A percentile compares a stretch with the other conserved stretches of the same genome.
Conservation (phyloP, 2,888 invertebrate species). For the Dexiosoma caninum region DNA sequence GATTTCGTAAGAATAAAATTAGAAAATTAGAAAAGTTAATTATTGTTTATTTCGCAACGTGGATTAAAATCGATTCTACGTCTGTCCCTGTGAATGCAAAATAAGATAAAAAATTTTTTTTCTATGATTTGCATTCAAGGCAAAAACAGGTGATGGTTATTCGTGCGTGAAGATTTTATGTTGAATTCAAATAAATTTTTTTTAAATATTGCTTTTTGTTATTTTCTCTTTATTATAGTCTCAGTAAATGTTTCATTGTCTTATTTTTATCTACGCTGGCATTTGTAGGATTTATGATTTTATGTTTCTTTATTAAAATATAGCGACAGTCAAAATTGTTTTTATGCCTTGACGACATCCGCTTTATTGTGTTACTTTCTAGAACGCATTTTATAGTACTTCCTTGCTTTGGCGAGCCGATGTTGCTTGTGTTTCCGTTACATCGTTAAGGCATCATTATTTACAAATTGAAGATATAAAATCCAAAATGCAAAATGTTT, state of each 20-base stretch:
- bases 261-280: neutral
- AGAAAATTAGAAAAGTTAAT: too few relatives aligned
- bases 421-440: neutral
- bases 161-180: too few relatives aligned
- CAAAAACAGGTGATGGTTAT: too few relatives aligned
- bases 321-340: neutral
- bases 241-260: neutral
- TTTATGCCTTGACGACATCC: neutral
- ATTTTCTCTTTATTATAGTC: neutral
- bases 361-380: neutral
- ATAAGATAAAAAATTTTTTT: too few relatives aligned
- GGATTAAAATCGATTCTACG: too few relatives aligned
- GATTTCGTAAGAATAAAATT: too few relatives aligned
- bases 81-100: too few relatives aligned
- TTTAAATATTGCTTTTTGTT: too few relatives aligned
- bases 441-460: conserved; percentile 26
- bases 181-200: too few relatives aligned
- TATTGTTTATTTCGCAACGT: too few relatives aligned
- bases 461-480: neutral
- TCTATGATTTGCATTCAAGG: too few relatives aligned
- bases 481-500: neutral
- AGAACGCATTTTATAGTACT: neutral
- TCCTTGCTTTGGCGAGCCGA: neutral
- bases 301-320: neutral
- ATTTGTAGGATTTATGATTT: neutral